Evolutionary conservation across 2,888 invertebrate genomes (phyloP), one percentile per base, ranked within the genome.

Genomic region (Chrysodeixis includens): DNA sequence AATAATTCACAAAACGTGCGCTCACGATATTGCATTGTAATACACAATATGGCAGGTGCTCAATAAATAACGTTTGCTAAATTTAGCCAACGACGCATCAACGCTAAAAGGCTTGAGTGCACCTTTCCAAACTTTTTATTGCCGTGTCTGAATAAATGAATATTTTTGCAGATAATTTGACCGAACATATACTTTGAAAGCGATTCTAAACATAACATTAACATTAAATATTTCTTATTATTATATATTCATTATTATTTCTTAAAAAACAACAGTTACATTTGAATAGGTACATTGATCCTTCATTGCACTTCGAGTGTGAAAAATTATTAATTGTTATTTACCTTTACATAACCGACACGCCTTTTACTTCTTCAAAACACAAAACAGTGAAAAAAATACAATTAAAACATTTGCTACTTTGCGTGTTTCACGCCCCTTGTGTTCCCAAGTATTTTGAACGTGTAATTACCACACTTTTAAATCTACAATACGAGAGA

Each of bases 391-490:
- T 49, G n/a, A 56, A 56, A 56, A 56, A 62, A 59, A 16, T 16
- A 16, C 52, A 62, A 65, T 75, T 54, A 66, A 65, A 69, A 63
- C 52, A 53, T 22, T 30, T 16, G 20, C 54, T 54, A 52, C 26
- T 55, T 30, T 6, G 77, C 77, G 74, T 74, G 77, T 20, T 62
- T 57, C 56, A 76, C 73, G 77, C 77, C 67, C 32, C 62, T 62
- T 62, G 77, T 76, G 35, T 54, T 61, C 51, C 66, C 32, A 75
- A 32, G 61, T 62, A 52, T 52, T 76, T 71, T 76, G 54, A 40
- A 8, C 20, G 4, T 40, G 6, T 26, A 53, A 59, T 62, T 55
- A 49, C 67, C 20, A 57, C 61, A 35, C 49, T 55, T 26, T 55
- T 44, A 10, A 76, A 72, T 60, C 32, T 35, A 61, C 61, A 20